Evolutionary conservation across 2,888 invertebrate species (phyloP), one percentile per base, ranked within the genome.

Genomic region (Leptodirus hochenwartii): DNA sequence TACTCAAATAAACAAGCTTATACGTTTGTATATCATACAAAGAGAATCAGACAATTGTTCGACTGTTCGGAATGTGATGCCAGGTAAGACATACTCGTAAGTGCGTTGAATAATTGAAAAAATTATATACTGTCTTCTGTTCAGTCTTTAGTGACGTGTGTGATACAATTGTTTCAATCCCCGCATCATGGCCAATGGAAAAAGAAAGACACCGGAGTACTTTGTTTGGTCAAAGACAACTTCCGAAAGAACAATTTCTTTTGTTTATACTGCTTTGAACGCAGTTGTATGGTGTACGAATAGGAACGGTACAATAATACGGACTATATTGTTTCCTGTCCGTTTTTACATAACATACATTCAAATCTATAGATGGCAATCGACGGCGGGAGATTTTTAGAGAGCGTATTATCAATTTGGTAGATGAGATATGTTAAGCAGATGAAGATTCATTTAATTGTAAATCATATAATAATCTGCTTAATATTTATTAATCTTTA

Each of bases 291-390:
- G 61, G 63, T 88, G 28, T 93, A 91, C 88, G 90, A 95, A 54
- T 93, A 95, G 49, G 91, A 93, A 56, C 66, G 93, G 27, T 95
- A 95, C 58, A 78, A 78, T 49, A 73, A 78, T 46, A 82, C 95
- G 56, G 75, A 81, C 40, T 85, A 93, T 53, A 73, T 75, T 44
- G 69, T 70, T 38, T 77, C 82, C 1, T 58, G 74, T 36, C 62
- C 75, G 2, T 88, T 76, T 56, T 71, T 95, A 43, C 81, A 93
- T 48, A 82, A n/a, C n/a, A n/a, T n/a, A n/a, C n/a, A n/a, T n/a
- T n/a, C n/a, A n/a, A n/a, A n/a, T n/a, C n/a, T n/a, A n/a, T n/a
- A n/a, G n/a, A n/a, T n/a, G n/a, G n/a, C n/a, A n/a, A n/a, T n/a
- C n/a, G n/a, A n/a, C n/a, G n/a, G n/a, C n/a, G n/a, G n/a, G n/a